Percentiles rank a stretch among this genome's conserved stretches.
These are phyloP conservation scores for Pammene fasciana DNA, from an alignment of 2,888 invertebrate species.

Conservation along the genomic window DNA sequence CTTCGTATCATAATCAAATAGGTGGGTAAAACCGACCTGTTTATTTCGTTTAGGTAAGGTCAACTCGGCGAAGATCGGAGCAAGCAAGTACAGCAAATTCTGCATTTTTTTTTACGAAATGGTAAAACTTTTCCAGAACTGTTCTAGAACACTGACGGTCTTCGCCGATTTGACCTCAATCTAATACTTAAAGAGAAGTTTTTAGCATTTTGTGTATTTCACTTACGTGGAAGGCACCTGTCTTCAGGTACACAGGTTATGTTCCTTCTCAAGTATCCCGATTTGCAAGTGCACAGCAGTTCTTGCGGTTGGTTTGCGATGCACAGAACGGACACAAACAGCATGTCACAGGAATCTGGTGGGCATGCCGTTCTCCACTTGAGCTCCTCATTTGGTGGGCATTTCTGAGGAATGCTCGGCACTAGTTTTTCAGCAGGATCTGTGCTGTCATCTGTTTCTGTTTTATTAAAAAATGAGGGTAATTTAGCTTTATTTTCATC, in stretches of 20 bases:
- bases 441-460: slow-evolving; percentile 16
- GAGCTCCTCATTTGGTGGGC: slow-evolving; percentile 35
- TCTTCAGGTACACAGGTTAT: slow-evolving; percentile 32
- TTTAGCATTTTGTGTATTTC: too few species aligned
- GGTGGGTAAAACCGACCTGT: too few species aligned
- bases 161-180: too few species aligned
- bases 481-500: too few species aligned
- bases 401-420: slow-evolving; percentile 21
- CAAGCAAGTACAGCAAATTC: too few species aligned
- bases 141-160: too few species aligned
- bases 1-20: too few species aligned
- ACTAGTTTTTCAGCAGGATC: slow-evolving; percentile 4
- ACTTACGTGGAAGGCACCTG: slow-evolving; percentile 39
- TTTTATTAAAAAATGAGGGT: background rate
- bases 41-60: too few species aligned
- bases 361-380: slow-evolving; percentile 26
- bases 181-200: too few species aligned
- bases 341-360: slow-evolving; percentile 37
- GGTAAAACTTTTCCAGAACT: too few species aligned
- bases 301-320: slow-evolving; percentile 22
- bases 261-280: slow-evolving; percentile 33
- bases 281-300: slow-evolving; percentile 35
- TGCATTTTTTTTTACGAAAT: too few species aligned
- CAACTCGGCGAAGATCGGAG: too few species aligned
- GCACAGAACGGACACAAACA: slow-evolving; percentile 27